A percentile compares a stretch with the other conserved stretches of the same genome.
Conservation (phyloP, 2,797 vertebrate species). For the Halcyon smyrnensis region DNA sequence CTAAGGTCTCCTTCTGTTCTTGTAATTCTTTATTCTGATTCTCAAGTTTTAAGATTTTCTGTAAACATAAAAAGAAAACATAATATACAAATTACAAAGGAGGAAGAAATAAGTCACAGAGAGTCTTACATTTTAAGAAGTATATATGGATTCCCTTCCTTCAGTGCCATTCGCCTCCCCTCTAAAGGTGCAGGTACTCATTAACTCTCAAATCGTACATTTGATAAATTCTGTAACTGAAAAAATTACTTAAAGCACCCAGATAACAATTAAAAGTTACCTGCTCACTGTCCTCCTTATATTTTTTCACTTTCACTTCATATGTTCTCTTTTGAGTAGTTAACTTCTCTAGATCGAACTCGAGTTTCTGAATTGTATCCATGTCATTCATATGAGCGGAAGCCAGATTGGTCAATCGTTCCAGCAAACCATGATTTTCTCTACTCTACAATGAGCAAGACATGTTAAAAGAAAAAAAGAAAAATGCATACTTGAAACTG, state of each 20-base stretch:
- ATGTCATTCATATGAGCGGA: slow-evolving; percentile 79
- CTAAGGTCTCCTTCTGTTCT: slow-evolving; percentile 82
- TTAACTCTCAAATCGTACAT: background rate
- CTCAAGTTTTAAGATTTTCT: slow-evolving; percentile 83
- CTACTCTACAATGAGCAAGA: slow-evolving; percentile 81
- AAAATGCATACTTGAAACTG: background rate
- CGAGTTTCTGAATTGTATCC: slow-evolving; percentile 86
- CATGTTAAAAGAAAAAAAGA: background rate
- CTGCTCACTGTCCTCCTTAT: slow-evolving; percentile 82
- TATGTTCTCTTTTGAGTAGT: slow-evolving; percentile 74
- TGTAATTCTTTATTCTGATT: slow-evolving; percentile 79
- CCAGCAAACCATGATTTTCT: slow-evolving; percentile 91
- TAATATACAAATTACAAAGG: background rate
- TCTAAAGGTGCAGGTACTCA: background rate
- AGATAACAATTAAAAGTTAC: slow-evolving; percentile 66
- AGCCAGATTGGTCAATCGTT: slow-evolving; percentile 87
- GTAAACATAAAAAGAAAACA: background rate
- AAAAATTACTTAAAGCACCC: background rate
- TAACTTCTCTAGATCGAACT: slow-evolving; percentile 85
- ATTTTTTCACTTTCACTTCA: slow-evolving; percentile 85
- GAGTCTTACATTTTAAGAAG: background rate
- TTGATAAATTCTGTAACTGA: background rate
- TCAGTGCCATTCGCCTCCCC: too few relatives aligned
- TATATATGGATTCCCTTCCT: background rate
- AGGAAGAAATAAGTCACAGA: background rate